phyloP scores from a whole-genome alignment of 2,888 invertebrate species.

The Sinotaia quadrata region DNA sequence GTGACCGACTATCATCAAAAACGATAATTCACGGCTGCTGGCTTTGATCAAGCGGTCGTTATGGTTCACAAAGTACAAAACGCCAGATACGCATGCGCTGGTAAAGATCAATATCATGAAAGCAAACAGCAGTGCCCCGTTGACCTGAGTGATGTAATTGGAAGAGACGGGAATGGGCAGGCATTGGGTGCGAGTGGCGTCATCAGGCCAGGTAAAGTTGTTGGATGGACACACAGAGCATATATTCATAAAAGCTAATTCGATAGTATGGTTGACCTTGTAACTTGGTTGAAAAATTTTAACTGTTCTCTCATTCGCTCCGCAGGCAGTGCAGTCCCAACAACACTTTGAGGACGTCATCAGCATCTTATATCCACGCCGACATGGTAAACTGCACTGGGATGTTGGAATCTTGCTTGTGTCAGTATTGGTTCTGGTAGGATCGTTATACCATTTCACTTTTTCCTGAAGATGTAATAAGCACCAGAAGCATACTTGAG shows the following conservation, averaged over 20 bases:
- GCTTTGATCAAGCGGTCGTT: constrained; percentile 52
- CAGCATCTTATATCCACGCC: constrained; percentile 38
- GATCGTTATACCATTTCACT: too few relatives aligned
- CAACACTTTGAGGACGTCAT: constrained; percentile 47
- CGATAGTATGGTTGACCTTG: too few relatives aligned
- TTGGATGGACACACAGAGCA: constrained; percentile 37
- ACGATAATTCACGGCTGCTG: constrained; percentile 45
- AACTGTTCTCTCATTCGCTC: constrained; percentile 41
- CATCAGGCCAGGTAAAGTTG: constrained; percentile 33
- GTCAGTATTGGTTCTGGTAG: too few relatives aligned
- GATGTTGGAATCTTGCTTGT: too few relatives aligned
- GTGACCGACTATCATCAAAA: constrained; percentile 21
- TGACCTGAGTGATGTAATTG: constrained; percentile 11
- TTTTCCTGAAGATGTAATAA: too few relatives aligned
- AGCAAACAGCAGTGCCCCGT: constrained; percentile 25
- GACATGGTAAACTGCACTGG: too few relatives aligned
- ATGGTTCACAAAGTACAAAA: constrained; percentile 40
- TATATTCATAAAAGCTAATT: constrained; percentile 20
- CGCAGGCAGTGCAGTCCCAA: constrained; percentile 51
- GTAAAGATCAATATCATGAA: constrained; percentile 28
- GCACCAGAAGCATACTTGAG: too few relatives aligned
- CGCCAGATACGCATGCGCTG: constrained; percentile 10
- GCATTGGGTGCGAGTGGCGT: constrained; percentile 19
- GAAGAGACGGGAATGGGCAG: constrained; percentile 18
- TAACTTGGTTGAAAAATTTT: too few relatives aligned